Base-by-base conservation (phyloP, 1,140 invertebrate genomes). In the Solenopsis invicta region DNA sequence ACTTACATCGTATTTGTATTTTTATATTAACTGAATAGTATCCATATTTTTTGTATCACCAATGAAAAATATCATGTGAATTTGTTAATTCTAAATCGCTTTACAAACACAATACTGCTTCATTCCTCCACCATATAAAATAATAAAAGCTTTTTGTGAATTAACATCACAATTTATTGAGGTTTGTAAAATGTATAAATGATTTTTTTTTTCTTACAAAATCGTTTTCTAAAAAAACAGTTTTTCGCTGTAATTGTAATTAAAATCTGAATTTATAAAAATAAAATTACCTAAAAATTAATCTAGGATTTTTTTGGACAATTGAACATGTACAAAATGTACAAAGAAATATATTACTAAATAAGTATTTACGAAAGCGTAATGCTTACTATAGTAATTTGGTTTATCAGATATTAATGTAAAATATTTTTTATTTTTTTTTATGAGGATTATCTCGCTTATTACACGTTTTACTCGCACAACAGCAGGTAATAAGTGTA, bases 301-400 rank as follows among this genome's bases (percentile, higher is more conserved):
- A 67, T 45, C 64, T 67, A 45, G 41, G 74, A 88, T 45, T 78
- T 59, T 59, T 74, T 29, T 10, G 12, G 41, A 78, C 61, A n/a
- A n/a, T n/a, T n/a, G n/a, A n/a, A n/a, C 85, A 72, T 41, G 76
- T 85, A 88, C 48, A 77, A 74, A 72, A 59, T 56, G 52, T 71
- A 69, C 21, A 56, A 81, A 78, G 52, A 29, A 56, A 80, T 13
- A 18, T 48, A 64, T 1, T 78, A 34, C 48, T 78, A 78, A 64
- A 61, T 34, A 62, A 59, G 18, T 59, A 45, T 24, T 59, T 21
- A 41, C 18, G 10, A 69, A 71, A 71, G 71, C 8, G 9, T 21
- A 1, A 18, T 41, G n/a, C n/a, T n/a, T n/a, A 56, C 10, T 71
- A 41, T 41, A 41, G 18, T 67, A 52, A 54, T 71, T 18, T 52